Percentiles rank a stretch among this genome's conserved stretches.
These are phyloP conservation scores for Megalops cyprinoides DNA, from an alignment of 2,797 vertebrate species.

Conservation along the genomic window DNA sequence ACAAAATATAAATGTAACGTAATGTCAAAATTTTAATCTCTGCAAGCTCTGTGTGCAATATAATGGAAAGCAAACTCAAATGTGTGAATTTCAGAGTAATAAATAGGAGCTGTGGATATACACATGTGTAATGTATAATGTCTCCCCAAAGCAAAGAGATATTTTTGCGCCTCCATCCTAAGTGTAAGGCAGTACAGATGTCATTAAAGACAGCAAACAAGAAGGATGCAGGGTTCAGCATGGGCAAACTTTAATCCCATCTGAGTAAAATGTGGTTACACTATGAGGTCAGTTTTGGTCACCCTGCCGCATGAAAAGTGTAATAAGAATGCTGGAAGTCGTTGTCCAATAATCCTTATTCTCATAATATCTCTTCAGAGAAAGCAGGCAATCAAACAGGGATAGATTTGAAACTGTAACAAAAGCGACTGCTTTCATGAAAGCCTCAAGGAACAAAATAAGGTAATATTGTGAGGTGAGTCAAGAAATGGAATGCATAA, in stretches of 20 bases:
- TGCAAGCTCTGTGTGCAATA: no score
- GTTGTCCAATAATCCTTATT: neutral
- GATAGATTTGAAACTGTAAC: neutral
- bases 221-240: neutral
- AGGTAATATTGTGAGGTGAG: neutral
- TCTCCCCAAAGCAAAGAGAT: neutral
- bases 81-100: no score
- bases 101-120: neutral
- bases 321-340: neutral
- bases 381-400: neutral
- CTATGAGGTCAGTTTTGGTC: neutral
- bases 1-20: no score
- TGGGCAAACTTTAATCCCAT: no score
- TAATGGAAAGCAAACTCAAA: no score
- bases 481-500: constrained; percentile 9
- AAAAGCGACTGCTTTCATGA: neutral
- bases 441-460: neutral
- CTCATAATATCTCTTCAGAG: neutral
- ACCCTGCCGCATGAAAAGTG: neutral
- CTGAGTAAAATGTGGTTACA: neutral
- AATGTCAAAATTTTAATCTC: no score
- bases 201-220: neutral
- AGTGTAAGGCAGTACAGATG: neutral
- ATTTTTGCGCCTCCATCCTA: neutral
- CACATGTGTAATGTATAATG: neutral